Evolutionary conservation across 2,888 invertebrate genomes (phyloP), one percentile per base, ranked within the genome.

Genomic region (Zaprionus lineosus): DNA sequence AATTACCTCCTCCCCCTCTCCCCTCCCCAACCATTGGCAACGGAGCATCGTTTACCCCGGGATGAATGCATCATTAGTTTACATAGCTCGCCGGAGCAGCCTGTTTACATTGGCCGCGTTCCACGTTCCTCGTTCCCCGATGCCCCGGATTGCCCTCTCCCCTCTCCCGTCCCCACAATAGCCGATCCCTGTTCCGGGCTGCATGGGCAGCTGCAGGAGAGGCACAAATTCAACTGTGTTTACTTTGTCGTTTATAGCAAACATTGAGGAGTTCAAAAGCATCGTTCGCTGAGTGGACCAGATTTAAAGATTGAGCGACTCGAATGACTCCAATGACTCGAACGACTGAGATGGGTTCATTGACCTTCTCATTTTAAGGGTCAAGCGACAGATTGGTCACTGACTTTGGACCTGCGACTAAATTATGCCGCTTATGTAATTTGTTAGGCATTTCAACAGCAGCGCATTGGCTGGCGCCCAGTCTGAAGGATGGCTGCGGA

Each of bases 41-140:
- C 18, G 16, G 9, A 6, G 9, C 5, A 21, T 36, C 8, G 51
- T 21, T 41, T 21, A 36, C 21, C 15, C 44, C 40, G 48, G 39
- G 16, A 39, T 41, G 40, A 41, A 50, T 66, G 53, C 56, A 57
- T 69, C 61, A 58, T 61, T 61, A 52, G 70, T 61, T 65, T 69
- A 69, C 70, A 53, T n/a, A 44, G 43, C 40, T 41, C 34, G 34
- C 15, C 36, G 36, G 11, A 16, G 26, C 37, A 18, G 65, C 51
- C 70, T 70, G 71, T 71, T 71, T 71, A 66, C 62, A 56, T 62
- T 70, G 58, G 61, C 70, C 60, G 43, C 61, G 46, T 58, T 65
- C 34, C 28, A 12, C 36, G 8, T 28, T 50, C 33, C 16, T 11
- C n/a, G n/a, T n/a, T n/a, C n/a, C n/a, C n/a, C n/a, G n/a, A n/a